Conservation (phyloP, 2,797 vertebrate genomes). For the Telmatherina bonti region DNA sequence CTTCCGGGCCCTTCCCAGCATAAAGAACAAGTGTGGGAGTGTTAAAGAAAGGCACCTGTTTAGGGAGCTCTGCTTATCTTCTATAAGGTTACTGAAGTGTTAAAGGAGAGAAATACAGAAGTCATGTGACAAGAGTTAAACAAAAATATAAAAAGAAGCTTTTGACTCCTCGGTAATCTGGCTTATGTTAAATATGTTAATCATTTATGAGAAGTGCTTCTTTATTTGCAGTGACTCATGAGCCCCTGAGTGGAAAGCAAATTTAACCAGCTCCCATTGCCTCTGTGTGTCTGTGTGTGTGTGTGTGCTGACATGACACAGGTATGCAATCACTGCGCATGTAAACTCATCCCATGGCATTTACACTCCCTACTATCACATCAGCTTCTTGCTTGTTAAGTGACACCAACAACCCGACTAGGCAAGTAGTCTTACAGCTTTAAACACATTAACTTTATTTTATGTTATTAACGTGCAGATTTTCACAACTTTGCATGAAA, state of each 20-base stretch:
- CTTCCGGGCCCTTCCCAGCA: background rate
- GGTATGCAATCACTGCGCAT: conserved; percentile 4
- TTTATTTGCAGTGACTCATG: conserved; percentile 25
- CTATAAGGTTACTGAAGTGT: background rate
- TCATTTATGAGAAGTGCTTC: conserved; percentile 41
- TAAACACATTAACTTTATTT: background rate
- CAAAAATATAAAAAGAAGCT: background rate
- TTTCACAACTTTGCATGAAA: background rate
- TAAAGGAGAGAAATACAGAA: conserved; percentile 16
- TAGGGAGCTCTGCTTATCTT: background rate
- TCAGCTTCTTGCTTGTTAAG: conserved; percentile 24
- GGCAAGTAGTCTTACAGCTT: background rate
- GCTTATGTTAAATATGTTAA: conserved; percentile 39
- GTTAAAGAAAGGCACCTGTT: conserved; percentile 1
- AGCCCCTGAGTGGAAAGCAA: background rate
- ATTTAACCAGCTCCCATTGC: background rate
- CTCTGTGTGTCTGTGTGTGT: background rate
- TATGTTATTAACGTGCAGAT: background rate
- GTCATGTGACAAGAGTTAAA: background rate
- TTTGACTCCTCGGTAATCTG: background rate
- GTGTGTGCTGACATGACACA: background rate
- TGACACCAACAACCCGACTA: conserved; percentile 9
- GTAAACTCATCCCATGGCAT: conserved; percentile 11
- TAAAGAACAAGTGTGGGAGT: background rate
- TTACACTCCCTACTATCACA: conserved; percentile 37